Conservation (phyloP, 2,797 vertebrate species). For the Leptoclinus maculatus region DNA sequence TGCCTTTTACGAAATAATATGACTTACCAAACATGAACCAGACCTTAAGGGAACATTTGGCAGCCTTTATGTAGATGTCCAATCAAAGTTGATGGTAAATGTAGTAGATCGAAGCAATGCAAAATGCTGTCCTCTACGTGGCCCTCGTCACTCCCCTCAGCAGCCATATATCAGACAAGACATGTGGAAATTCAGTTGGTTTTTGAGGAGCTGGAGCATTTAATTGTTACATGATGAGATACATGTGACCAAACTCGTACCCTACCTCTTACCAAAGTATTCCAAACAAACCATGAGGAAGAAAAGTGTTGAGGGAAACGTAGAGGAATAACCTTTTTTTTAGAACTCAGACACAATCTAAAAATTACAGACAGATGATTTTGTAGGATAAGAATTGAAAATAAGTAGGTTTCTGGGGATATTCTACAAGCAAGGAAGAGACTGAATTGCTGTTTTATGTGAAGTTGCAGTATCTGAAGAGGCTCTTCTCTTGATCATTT, state of each 20-base stretch:
- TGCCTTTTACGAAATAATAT: background rate
- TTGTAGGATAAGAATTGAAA: background rate
- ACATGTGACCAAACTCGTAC: background rate
- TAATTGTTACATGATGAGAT: background rate
- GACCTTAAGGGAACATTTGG: too few relatives aligned
- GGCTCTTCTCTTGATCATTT: background rate
- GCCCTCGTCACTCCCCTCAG: too few relatives aligned
- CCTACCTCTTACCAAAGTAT: background rate
- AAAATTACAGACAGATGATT: background rate
- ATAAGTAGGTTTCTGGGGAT: background rate
- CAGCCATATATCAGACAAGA: too few relatives aligned
- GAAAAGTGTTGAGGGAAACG: background rate
- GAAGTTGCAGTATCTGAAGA: background rate
- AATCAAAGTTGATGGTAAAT: too few relatives aligned
- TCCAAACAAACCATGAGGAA: background rate
- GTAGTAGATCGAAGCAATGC: too few relatives aligned
- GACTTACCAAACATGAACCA: background rate
- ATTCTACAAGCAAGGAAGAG: background rate
- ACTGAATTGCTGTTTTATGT: background rate
- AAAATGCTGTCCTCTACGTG: too few relatives aligned
- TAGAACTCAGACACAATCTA: background rate
- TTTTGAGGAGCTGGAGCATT: too few relatives aligned
- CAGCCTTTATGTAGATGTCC: too few relatives aligned
- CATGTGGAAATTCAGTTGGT: too few relatives aligned
- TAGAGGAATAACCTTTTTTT: background rate